These are phyloP conservation scores for Poeciliopsis occidentalis DNA, from an alignment of 2,113 vertebrate genomes.

Conservation along the genomic window DNA sequence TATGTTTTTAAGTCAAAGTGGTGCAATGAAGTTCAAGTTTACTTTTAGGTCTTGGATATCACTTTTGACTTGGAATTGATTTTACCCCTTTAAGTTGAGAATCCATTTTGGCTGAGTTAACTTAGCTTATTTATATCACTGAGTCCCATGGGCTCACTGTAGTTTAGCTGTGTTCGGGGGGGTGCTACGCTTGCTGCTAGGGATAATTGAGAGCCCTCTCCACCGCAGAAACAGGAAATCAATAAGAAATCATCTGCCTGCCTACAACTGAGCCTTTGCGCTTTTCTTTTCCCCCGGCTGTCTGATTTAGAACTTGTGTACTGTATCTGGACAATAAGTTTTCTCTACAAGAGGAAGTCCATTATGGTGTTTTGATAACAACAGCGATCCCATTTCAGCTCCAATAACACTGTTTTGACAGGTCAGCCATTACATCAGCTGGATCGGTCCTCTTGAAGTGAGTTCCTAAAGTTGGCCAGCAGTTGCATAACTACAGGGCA, in stretches of 20 bases:
- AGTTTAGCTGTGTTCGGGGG: constrained; percentile 40
- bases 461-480: constrained; percentile 34
- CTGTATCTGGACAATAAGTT: constrained; percentile 22
- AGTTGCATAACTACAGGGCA: constrained; percentile 6
- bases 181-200: constrained; percentile 35
- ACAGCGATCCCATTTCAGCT: constrained; percentile 36
- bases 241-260: constrained; percentile 74
- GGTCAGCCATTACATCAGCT: constrained; percentile 20
- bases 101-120: constrained; percentile 20
- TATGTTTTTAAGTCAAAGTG: background rate
- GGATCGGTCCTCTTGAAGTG: constrained; percentile 5
- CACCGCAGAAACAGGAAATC: constrained; percentile 71
- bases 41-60: constrained; percentile 55
- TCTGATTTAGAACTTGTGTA: constrained; percentile 45
- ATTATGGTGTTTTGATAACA: constrained; percentile 50
- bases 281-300: background rate
- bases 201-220: constrained; percentile 66
- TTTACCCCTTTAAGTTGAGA: constrained; percentile 22
- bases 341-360: constrained; percentile 61
- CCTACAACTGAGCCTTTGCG: constrained; percentile 47
- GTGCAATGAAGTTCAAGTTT: background rate
- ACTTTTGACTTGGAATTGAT: constrained; percentile 72
- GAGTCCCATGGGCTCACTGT: constrained; percentile 9
- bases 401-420: constrained; percentile 63
- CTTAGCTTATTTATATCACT: constrained; percentile 37